Evolutionary conservation across 2,113 vertebrate genomes (phyloP).

Genomic region (Tauraco erythrolophus): DNA sequence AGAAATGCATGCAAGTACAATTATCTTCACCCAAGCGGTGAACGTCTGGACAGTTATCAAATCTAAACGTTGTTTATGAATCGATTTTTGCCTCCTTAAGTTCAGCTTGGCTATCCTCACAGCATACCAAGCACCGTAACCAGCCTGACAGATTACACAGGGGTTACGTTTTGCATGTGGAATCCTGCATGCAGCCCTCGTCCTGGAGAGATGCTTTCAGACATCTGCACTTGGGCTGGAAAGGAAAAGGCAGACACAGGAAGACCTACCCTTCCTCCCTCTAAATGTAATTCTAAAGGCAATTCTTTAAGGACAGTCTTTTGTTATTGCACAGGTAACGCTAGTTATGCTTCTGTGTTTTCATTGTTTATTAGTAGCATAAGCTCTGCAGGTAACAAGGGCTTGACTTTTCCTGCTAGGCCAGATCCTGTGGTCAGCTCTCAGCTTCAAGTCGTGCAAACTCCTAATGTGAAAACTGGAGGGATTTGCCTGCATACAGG

Average conservation of each 20-base stretch:
- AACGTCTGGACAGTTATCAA: constrained; percentile 48
- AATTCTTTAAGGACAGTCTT: background rate
- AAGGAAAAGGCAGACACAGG: background rate
- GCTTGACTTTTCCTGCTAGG: background rate
- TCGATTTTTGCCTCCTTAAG: constrained; percentile 59
- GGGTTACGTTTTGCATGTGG: background rate
- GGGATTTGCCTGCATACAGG: background rate
- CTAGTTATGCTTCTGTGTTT: background rate
- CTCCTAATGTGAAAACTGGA: background rate
- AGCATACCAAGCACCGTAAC: constrained; percentile 21
- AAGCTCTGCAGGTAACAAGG: background rate
- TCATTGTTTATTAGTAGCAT: background rate
- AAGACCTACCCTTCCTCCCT: background rate
- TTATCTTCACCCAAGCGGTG: constrained; percentile 1
- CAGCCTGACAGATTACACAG: constrained; percentile 17
- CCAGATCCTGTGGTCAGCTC: background rate
- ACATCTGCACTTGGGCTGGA: background rate
- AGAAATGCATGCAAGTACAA: constrained; percentile 26
- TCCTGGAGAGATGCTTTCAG: background rate
- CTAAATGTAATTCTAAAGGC: background rate
- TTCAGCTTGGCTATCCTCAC: background rate
- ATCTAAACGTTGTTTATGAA: constrained; percentile 41
- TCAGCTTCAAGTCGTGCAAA: background rate
- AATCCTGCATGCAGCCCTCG: background rate
- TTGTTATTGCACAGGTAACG: background rate